Evolutionary conservation across 2,888 invertebrate species (phyloP).

Genomic region (Rhodophaea formosa): DNA sequence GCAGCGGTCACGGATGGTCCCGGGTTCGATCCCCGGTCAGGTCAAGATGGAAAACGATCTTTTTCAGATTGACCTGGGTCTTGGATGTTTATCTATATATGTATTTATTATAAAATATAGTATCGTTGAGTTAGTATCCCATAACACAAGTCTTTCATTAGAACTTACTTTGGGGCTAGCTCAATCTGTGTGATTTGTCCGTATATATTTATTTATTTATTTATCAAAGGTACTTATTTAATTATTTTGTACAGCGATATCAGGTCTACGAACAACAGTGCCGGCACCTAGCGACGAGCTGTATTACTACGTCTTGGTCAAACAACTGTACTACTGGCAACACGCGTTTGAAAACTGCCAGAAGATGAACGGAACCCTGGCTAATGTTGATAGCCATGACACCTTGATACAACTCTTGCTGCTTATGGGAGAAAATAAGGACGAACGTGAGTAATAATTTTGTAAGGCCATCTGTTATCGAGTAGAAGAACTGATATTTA

Average conservation of each 20-base stretch:
- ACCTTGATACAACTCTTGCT: conserved; percentile 57
- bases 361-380: conserved; percentile 63
- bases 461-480: conserved; percentile 29
- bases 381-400: conserved; percentile 54
- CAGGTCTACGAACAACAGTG: conserved; percentile 31
- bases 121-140: too few relatives aligned
- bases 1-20: too few relatives aligned
- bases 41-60: too few relatives aligned
- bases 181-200: too few relatives aligned
- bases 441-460: conserved; percentile 52
- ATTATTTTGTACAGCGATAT: conserved; percentile 34
- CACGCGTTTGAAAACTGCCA: conserved; percentile 67
- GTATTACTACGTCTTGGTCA: conserved; percentile 61
- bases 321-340: conserved; percentile 61
- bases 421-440: conserved; percentile 69
- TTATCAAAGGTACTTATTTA: too few relatives aligned
- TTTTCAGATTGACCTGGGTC: too few relatives aligned
- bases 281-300: conserved; percentile 61
- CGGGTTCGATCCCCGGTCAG: too few relatives aligned
- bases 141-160: too few relatives aligned
- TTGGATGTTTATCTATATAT: too few relatives aligned
- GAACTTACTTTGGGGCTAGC: too few relatives aligned
- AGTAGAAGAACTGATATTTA: conserved; percentile 6
- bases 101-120: too few relatives aligned
- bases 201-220: too few relatives aligned